A percentile compares a stretch with the other conserved stretches of the same genome.
phyloP scores from a whole-genome alignment of 2,113 vertebrate species.

The Columba janthina region DNA sequence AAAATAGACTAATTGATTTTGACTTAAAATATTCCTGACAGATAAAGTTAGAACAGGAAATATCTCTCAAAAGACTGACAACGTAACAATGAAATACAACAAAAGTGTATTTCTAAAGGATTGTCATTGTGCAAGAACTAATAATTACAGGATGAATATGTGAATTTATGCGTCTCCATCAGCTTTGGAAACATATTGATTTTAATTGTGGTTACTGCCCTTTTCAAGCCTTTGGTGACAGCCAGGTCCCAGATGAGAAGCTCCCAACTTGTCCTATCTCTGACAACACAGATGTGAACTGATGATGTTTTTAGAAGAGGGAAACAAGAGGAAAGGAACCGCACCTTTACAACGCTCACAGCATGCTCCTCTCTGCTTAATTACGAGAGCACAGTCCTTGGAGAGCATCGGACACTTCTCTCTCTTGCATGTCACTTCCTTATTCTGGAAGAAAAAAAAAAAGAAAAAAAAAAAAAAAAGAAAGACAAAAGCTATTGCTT shows the following conservation, averaged over 20 bases:
- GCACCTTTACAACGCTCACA: conserved; percentile 97
- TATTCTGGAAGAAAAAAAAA: conserved; percentile 78
- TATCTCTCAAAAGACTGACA: neutral
- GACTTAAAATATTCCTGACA: neutral
- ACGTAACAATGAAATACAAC: neutral
- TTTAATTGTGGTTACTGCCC: neutral
- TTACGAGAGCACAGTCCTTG: conserved; percentile 91
- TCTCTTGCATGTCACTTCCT: conserved; percentile 94
- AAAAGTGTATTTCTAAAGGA: neutral
- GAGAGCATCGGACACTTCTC: conserved; percentile 91
- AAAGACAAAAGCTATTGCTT: neutral
- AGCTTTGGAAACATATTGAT: neutral
- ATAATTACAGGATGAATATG: neutral
- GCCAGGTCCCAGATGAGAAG: neutral
- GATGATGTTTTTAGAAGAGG: neutral
- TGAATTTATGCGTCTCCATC: neutral
- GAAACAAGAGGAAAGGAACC: neutral
- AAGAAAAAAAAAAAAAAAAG: neutral
- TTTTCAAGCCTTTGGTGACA: neutral
- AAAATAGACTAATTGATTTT: neutral
- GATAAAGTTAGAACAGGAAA: neutral
- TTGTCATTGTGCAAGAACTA: neutral
- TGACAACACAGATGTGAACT: neutral
- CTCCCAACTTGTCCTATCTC: neutral
- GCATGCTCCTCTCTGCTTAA: conserved; percentile 94